A percentile compares a stretch with the other conserved stretches of the same genome.
These are phyloP conservation scores for Syncerus caffer DNA, from an alignment of 2,797 vertebrate species.

Conservation along the genomic window DNA sequence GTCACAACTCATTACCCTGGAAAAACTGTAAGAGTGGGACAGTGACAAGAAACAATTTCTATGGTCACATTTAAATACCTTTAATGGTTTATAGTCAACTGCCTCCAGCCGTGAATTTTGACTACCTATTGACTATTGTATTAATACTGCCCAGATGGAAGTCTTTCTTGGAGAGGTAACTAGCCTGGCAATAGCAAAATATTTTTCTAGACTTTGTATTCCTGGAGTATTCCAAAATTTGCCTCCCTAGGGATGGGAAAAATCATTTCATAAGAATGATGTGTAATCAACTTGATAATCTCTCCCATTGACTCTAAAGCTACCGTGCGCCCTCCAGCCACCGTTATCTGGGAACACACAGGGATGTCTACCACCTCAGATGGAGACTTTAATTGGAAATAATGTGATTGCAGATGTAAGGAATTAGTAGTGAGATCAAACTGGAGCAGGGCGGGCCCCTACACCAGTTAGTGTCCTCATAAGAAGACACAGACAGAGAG, in stretches of 20 bases:
- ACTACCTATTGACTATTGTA: too few species aligned
- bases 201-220: neutral
- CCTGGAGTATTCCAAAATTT: too few species aligned
- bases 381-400: neutral
- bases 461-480: neutral
- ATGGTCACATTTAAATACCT: neutral
- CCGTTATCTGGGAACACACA: neutral
- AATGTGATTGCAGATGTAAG: neutral
- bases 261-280: neutral
- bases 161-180: neutral
- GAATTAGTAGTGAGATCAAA: neutral
- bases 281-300: neutral
- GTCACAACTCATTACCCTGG: neutral
- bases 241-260: neutral
- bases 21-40: neutral
- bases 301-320: neutral
- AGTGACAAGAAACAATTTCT: neutral
- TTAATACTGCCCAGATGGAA: neutral
- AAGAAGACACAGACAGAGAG: neutral
- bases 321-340: neutral
- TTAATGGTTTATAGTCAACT: neutral
- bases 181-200: neutral
- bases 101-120: neutral
- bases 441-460: too few species aligned
- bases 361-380: neutral